Percentiles rank a stretch among this genome's conserved stretches.
These are phyloP conservation scores for Phyto melanocephala DNA, from an alignment of 2,888 invertebrate species.

Conservation along the genomic window DNA sequence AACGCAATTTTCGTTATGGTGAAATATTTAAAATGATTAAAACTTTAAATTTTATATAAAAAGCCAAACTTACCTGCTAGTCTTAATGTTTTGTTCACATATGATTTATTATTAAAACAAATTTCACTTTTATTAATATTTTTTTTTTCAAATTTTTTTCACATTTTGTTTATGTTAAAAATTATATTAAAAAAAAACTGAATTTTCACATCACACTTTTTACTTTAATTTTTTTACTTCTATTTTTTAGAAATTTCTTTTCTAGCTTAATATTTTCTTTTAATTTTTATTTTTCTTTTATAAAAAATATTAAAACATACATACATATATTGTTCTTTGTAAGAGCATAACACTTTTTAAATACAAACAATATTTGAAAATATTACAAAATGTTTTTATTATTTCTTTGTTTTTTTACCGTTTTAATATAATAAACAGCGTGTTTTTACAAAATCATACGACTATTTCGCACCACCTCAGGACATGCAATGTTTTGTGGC, in stretches of 20 bases:
- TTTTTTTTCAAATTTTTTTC: slow-evolving; percentile 3
- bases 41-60: background rate
- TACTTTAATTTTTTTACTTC: too few relatives aligned
- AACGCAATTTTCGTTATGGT: background rate
- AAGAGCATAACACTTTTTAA: too few relatives aligned
- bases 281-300: too few relatives aligned
- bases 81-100: background rate
- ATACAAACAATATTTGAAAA: background rate
- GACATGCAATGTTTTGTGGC: slow-evolving; percentile 45
- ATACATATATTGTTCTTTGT: too few relatives aligned
- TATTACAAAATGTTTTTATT: background rate
- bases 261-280: too few relatives aligned
- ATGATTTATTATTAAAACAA: too few relatives aligned
- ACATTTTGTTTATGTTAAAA: background rate
- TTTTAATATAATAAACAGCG: background rate
- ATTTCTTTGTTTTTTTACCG: background rate
- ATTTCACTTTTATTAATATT: background rate
- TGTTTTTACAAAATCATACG: background rate
- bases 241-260: too few relatives aligned
- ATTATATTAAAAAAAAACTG: background rate
- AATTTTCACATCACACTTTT: too few relatives aligned
- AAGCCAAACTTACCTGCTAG: background rate
- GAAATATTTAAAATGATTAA: background rate
- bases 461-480: slow-evolving; percentile 48
- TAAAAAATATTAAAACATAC: too few relatives aligned